phyloP scores from a whole-genome alignment of 2,113 vertebrate species.

The Tetraodon nigroviridis region DNA sequence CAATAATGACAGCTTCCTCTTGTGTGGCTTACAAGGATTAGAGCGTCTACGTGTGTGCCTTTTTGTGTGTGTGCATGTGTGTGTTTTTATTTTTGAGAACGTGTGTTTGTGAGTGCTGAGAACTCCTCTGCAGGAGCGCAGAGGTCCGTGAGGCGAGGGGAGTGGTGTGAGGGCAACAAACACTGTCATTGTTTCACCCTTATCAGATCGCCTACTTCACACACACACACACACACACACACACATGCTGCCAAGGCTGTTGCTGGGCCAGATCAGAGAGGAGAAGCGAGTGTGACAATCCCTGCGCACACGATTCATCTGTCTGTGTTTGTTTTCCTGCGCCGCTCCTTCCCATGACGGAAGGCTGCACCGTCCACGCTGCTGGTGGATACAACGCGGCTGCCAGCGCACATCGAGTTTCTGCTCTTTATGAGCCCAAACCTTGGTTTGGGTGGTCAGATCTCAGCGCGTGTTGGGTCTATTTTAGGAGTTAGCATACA shows the following conservation, averaged over 20 bases:
- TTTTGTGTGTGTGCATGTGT: constrained; percentile 12
- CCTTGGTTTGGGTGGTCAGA: too few relatives aligned
- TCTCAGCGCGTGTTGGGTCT: too few relatives aligned
- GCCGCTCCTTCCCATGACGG: constrained; percentile 52
- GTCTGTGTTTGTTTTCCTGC: constrained; percentile 23
- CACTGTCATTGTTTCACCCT: constrained; percentile 67
- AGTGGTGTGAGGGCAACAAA: constrained; percentile 52
- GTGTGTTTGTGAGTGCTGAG: constrained; percentile 24
- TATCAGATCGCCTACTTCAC: constrained; percentile 52
- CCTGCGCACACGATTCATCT: constrained; percentile 27
- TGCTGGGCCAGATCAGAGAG: constrained; percentile 34
- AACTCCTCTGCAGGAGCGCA: constrained; percentile 20
- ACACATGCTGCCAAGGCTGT: constrained; percentile 27
- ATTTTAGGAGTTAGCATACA: too few relatives aligned
- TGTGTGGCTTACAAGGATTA: constrained; percentile 29
- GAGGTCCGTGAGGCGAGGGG: neutral
- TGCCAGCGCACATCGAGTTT: constrained; percentile 27
- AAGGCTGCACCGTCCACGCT: constrained; percentile 38
- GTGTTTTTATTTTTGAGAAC: too few relatives aligned
- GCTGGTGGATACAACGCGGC: constrained; percentile 25
- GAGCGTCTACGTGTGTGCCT: constrained; percentile 15
- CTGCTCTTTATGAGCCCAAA: too few relatives aligned
- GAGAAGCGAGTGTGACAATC: constrained; percentile 30
- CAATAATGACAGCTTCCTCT: constrained; percentile 41
- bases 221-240: constrained; percentile 17